Evolutionary conservation across 2,888 invertebrate species (phyloP).

Genomic region (Blera fallax): DNA sequence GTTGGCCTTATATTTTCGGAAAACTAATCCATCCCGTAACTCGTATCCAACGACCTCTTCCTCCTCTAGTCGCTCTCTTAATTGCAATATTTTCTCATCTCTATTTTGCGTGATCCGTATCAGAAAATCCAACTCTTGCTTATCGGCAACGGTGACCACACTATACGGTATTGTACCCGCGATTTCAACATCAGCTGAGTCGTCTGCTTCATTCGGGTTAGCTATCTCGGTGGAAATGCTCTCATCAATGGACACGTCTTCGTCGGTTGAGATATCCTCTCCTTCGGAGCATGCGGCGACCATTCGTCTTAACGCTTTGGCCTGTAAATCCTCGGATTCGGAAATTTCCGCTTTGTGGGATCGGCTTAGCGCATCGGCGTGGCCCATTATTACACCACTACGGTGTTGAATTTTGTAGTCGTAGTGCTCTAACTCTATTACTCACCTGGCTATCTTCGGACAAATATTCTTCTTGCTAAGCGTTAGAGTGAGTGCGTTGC

Average conservation of each 20-base stretch:
- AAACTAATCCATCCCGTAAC: conserved; percentile 64
- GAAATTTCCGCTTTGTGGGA: background rate
- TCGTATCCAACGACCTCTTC: conserved; percentile 46
- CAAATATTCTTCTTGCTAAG: too few relatives aligned
- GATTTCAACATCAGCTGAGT: conserved; percentile 16
- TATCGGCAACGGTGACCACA: background rate
- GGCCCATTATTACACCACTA: conserved; percentile 44
- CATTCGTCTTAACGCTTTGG: conserved; percentile 1
- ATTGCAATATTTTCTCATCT: conserved; percentile 71
- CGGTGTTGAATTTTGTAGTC: background rate
- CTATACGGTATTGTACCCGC: conserved; percentile 32
- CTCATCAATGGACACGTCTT: background rate
- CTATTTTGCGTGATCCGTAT: conserved; percentile 59
- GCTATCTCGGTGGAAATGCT: background rate
- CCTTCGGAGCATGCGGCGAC: conserved; percentile 1
- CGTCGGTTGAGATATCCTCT: background rate
- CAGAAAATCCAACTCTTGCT: too few relatives aligned
- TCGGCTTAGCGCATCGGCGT: conserved; percentile 10
- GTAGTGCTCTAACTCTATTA: too few relatives aligned
- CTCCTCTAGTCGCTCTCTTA: conserved; percentile 66
- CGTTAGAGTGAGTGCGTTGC: conserved; percentile 12
- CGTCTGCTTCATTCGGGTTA: background rate
- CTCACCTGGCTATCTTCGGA: too few relatives aligned
- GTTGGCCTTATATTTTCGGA: conserved; percentile 25
- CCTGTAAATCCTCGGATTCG: conserved; percentile 30